Percentiles rank a stretch among this genome's conserved stretches.
These are phyloP conservation scores for Patiria miniata DNA, from an alignment of 35 echinoderm and acorn worm genomes.

Conservation along the genomic window DNA sequence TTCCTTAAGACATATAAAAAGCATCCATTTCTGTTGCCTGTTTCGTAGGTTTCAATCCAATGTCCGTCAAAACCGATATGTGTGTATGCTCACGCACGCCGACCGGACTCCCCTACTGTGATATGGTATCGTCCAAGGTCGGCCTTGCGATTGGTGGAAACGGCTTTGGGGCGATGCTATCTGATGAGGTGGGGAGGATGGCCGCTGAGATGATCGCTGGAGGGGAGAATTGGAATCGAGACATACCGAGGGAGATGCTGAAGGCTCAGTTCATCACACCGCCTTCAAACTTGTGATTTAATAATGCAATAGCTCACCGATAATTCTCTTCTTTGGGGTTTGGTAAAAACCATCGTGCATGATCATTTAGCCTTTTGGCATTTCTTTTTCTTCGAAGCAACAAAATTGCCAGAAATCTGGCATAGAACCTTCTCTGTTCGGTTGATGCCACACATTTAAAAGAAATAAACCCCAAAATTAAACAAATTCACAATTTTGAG, in stretches of 20 bases:
- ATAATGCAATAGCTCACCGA: too few relatives aligned
- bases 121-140: slow-evolving; percentile 62
- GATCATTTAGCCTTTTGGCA: too few relatives aligned
- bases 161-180: slow-evolving; percentile 56
- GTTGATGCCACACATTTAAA: too few relatives aligned
- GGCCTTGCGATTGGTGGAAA: slow-evolving; percentile 74
- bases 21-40: too few relatives aligned
- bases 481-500: too few relatives aligned
- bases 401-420: too few relatives aligned
- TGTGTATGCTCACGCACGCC: slow-evolving; percentile 48
- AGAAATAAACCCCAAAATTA: too few relatives aligned
- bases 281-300: neutral
- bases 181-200: slow-evolving; percentile 79
- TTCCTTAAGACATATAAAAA: too few relatives aligned
- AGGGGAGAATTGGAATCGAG: slow-evolving; percentile 63
- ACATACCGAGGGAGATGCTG: slow-evolving; percentile 57
- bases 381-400: too few relatives aligned
- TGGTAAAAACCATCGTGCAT: too few relatives aligned
- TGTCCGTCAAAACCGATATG: slow-evolving; percentile 38
- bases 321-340: too few relatives aligned
- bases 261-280: slow-evolving; percentile 24
- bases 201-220: slow-evolving; percentile 77
- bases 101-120: slow-evolving; percentile 56
- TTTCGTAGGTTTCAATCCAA: slow-evolving; percentile 33
- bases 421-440: too few relatives aligned